Evolutionary conservation across 2,113 vertebrate species (phyloP).

Genomic region (Triplophysa tibetana): DNA sequence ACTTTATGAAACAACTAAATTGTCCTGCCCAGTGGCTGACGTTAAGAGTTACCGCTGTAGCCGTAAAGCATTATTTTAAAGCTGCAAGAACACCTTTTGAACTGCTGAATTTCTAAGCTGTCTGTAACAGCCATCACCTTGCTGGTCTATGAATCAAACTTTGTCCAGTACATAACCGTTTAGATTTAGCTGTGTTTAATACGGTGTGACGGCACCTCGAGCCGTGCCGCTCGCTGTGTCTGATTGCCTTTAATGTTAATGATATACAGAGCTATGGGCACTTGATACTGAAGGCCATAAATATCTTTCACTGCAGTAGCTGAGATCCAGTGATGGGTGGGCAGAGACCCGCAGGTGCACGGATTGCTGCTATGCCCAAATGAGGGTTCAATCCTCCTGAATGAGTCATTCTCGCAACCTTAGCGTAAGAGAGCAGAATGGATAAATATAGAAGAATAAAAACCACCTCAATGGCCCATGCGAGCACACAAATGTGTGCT

Average conservation of each 20-base stretch:
- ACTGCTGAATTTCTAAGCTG: not conserved
- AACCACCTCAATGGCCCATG: not conserved
- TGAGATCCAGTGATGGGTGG: slow-evolving; percentile 9
- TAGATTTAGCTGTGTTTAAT: slow-evolving; percentile 22
- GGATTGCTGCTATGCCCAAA: not conserved
- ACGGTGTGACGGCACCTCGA: not conserved
- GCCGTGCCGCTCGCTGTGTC: not conserved
- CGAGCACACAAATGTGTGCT: not conserved
- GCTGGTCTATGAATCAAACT: slow-evolving; percentile 8
- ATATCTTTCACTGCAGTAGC: not conserved
- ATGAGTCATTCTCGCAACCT: slow-evolving; percentile 25
- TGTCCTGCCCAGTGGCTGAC: slow-evolving; percentile 3
- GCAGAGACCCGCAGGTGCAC: not conserved
- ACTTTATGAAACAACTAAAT: slow-evolving; percentile 41
- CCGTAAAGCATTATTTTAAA: slow-evolving; percentile 1
- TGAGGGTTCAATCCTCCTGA: slow-evolving; percentile 2
- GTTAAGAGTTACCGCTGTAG: slow-evolving; percentile 23
- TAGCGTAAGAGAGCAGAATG: not conserved
- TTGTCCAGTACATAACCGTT: not conserved
- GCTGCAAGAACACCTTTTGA: not conserved
- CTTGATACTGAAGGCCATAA: slow-evolving; percentile 12
- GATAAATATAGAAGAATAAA: slow-evolving; percentile 18
- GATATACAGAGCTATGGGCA: not conserved
- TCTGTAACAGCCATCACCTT: not conserved
- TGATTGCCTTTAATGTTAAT: slow-evolving; percentile 14